A percentile compares a stretch with the other conserved stretches of the same genome.
Conservation (phyloP, 2,113 vertebrate species). For the Spizaetus ornatus region DNA sequence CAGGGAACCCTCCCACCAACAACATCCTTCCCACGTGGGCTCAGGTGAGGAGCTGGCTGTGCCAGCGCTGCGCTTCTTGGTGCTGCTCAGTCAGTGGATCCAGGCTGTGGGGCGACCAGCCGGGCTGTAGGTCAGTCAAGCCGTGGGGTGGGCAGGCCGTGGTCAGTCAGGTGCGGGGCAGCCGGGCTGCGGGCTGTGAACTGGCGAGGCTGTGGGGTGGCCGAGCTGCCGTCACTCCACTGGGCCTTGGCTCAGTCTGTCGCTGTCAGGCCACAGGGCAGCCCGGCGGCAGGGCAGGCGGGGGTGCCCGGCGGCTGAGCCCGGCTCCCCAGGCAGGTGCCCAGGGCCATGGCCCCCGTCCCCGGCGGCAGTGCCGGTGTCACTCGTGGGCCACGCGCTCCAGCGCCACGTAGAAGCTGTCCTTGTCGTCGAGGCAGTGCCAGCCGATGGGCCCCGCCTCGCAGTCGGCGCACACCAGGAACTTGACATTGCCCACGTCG, state of each 20-base stretch:
- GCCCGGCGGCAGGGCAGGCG: neutral
- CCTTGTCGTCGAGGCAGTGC: constrained; percentile 94
- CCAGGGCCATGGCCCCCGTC: accelerated
- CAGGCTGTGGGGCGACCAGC: neutral
- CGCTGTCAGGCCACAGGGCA: accelerated
- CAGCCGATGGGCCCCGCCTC: constrained; percentile 97
- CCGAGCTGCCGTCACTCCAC: accelerated
- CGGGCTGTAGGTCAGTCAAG: neutral
- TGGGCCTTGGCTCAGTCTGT: neutral
- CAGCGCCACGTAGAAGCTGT: constrained; percentile 90
- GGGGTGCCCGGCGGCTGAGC: neutral
- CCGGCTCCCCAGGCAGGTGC: neutral
- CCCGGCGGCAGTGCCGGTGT: neutral
- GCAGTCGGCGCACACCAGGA: constrained; percentile 95
- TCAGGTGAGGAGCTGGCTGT: neutral
- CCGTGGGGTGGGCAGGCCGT: accelerated
- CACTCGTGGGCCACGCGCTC: constrained; percentile 89
- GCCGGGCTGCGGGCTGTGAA: neutral
- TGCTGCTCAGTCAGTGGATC: accelerated
- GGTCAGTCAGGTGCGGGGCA: neutral
- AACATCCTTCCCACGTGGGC: accelerated
- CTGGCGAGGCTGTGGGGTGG: accelerated
- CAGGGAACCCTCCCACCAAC: neutral
- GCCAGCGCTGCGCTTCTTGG: neutral
- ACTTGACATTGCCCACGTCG: constrained; percentile 92